phyloP scores from a whole-genome alignment of 2,888 invertebrate genomes.

The Spilosoma lubricipeda region DNA sequence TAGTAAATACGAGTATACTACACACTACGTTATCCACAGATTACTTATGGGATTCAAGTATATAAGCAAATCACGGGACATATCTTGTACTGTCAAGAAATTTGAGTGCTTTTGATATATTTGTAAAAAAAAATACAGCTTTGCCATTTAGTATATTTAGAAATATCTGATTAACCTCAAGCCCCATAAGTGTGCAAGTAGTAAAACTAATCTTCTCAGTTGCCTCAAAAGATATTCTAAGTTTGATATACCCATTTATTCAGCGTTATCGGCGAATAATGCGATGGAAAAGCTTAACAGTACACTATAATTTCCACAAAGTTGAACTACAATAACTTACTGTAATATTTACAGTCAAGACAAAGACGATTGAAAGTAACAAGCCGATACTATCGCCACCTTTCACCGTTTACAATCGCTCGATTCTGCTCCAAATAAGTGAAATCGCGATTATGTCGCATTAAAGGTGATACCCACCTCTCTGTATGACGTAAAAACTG shows the following conservation, averaged over 20 bases:
- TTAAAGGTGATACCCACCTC: conserved; percentile 54
- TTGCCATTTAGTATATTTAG: neutral
- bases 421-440: conserved; percentile 64
- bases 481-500: conserved; percentile 49
- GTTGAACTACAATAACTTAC: conserved; percentile 10
- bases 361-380: conserved; percentile 52
- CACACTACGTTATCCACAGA: too few species aligned
- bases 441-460: conserved; percentile 55
- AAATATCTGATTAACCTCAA: neutral
- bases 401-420: conserved; percentile 56
- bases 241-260: neutral
- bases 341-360: conserved; percentile 31
- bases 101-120: neutral
- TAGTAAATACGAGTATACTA: too few species aligned
- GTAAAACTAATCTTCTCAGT: neutral
- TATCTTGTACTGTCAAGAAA: neutral
- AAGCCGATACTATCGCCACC: conserved; percentile 54
- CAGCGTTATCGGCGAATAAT: neutral
- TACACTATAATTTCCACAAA: conserved; percentile 17
- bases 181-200: neutral
- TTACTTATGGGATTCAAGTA: too few species aligned
- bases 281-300: conserved; percentile 3
- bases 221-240: neutral
- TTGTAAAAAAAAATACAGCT: neutral
- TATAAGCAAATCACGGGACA: too few species aligned